A percentile compares a stretch with the other conserved stretches of the same genome.
These are phyloP conservation scores for Prorops nasuta DNA, from an alignment of 1,140 invertebrate species.

Conservation along the genomic window DNA sequence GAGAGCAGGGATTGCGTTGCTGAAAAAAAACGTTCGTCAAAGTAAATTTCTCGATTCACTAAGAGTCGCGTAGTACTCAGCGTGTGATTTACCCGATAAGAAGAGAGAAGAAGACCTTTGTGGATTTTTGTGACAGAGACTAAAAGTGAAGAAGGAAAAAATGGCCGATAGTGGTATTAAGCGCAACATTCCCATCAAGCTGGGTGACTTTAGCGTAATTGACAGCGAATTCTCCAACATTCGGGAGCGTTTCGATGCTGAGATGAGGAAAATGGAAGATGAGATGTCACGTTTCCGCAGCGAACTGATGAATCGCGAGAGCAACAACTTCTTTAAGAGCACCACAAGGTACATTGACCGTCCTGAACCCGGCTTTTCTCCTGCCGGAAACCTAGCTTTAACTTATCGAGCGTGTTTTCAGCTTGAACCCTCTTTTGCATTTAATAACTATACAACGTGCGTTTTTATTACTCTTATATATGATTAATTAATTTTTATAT, in stretches of 20 bases:
- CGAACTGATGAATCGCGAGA: slow-evolving; percentile 89
- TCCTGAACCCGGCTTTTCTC: background rate
- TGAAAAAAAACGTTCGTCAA: too few species aligned
- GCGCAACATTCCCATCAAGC: slow-evolving; percentile 89
- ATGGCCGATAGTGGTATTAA: slow-evolving; percentile 78
- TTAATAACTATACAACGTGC: too few species aligned
- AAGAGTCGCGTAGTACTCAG: too few species aligned
- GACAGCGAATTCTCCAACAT: slow-evolving; percentile 96
- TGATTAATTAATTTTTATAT: too few species aligned
- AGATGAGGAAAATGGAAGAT: slow-evolving; percentile 98
- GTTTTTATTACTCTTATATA: too few species aligned
- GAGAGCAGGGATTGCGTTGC: slow-evolving; percentile 17
- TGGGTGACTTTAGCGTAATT: slow-evolving; percentile 92
- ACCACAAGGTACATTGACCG: slow-evolving; percentile 70
- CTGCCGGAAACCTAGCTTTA: too few species aligned
- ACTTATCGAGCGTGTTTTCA: background rate
- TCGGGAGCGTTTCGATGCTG: slow-evolving; percentile 90
- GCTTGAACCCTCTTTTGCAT: too few species aligned
- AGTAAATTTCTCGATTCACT: too few species aligned
- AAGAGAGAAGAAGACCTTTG: too few species aligned
- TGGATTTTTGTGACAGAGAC: slow-evolving; percentile 3
- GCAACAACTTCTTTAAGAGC: slow-evolving; percentile 85
- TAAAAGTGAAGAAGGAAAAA: slow-evolving; percentile 36
- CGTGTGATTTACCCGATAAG: too few species aligned
- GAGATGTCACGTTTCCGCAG: slow-evolving; percentile 95